phyloP scores from a whole-genome alignment of 2,113 vertebrate species.

The Bombycilla garrulus region DNA sequence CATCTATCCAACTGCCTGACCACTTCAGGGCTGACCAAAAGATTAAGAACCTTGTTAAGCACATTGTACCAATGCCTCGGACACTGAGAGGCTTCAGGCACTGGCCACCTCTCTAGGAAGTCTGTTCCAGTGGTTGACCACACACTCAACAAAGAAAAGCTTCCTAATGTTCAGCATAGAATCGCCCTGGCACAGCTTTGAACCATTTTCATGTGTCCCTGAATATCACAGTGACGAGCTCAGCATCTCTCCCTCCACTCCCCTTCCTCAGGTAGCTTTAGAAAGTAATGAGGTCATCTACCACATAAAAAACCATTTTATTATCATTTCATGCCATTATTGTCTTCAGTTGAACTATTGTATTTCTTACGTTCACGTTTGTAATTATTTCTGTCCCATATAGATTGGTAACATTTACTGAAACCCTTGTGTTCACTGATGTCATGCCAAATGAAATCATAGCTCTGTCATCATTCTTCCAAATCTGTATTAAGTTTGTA shows the following conservation, averaged over 20 bases:
- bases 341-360: neutral
- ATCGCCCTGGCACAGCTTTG: neutral
- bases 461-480: conserved; percentile 26
- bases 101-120: neutral
- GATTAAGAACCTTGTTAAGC: neutral
- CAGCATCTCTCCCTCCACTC: neutral
- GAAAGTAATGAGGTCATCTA: neutral
- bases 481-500: neutral
- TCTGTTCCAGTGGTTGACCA: neutral
- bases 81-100: neutral
- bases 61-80: neutral
- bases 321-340: neutral
- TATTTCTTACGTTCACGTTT: neutral
- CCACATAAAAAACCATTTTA: neutral
- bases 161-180: neutral
- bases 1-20: neutral
- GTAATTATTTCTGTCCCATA: neutral
- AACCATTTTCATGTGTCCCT: neutral
- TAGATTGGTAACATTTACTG: neutral
- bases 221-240: neutral
- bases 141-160: neutral
- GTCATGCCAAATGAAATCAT: conserved; percentile 37
- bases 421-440: neutral
- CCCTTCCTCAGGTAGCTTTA: neutral
- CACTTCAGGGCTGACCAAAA: neutral